These are phyloP conservation scores for Hetaerina americana DNA, from an alignment of 1,140 invertebrate genomes.

Conservation along the genomic window DNA sequence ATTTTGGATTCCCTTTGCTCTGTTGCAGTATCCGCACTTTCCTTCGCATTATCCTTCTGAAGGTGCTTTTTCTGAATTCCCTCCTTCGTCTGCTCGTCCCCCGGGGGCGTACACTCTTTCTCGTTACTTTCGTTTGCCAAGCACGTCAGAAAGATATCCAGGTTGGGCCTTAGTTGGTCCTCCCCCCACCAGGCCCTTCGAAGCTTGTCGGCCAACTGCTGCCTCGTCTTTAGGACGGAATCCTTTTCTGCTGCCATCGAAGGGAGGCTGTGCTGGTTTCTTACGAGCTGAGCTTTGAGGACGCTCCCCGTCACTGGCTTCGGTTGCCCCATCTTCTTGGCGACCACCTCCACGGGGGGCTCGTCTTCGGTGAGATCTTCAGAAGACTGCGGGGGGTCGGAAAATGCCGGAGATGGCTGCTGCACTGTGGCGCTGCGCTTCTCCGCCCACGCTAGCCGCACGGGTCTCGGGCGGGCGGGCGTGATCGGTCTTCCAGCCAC, in stretches of 20 bases:
- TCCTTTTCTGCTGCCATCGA: slow-evolving; percentile 27
- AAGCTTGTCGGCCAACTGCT: slow-evolving; percentile 35
- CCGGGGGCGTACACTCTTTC: neutral
- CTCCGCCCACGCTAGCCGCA: slow-evolving; percentile 23
- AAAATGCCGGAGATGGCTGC: neutral
- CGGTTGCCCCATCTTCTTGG: slow-evolving; percentile 7
- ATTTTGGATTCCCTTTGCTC: too few relatives aligned
- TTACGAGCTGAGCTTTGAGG: slow-evolving; percentile 12
- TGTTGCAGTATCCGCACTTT: too few relatives aligned
- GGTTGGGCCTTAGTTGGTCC: slow-evolving; percentile 26
- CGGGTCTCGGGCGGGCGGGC: slow-evolving; percentile 15
- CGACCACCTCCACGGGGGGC: neutral
- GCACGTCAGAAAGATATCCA: slow-evolving; percentile 39
- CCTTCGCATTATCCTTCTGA: too few relatives aligned
- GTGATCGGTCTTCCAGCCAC: neutral
- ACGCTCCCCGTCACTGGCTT: slow-evolving; percentile 15
- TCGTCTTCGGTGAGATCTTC: neutral
- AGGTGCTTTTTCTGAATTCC: too few relatives aligned
- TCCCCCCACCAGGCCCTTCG: slow-evolving; percentile 36
- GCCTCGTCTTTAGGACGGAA: slow-evolving; percentile 35
- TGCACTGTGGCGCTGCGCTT: neutral
- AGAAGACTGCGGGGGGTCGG: neutral
- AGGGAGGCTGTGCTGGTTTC: slow-evolving; percentile 3
- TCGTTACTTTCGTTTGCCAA: slow-evolving; percentile 18
- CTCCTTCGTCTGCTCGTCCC: too few relatives aligned